phyloP scores from a whole-genome alignment of 37 sponge, comb jelly and placozoan species.

The Ianthella basta region DNA sequence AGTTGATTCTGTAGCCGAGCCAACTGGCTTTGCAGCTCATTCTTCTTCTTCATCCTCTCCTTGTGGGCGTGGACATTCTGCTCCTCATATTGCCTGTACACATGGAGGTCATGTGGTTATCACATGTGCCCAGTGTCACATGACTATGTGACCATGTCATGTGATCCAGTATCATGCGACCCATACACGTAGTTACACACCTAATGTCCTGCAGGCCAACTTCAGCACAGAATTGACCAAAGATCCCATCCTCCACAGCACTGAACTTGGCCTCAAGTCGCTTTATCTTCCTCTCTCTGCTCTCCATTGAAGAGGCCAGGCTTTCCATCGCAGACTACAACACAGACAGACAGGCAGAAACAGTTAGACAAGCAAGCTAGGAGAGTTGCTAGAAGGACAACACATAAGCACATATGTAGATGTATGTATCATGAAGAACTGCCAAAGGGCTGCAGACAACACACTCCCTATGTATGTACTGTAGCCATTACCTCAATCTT shows the following conservation, averaged over 20 bases:
- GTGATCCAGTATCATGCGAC: background rate
- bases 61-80: constrained; percentile 31
- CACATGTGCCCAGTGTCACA: no score
- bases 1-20: constrained; percentile 28
- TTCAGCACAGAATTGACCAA: constrained; percentile 1
- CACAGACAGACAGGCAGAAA: background rate
- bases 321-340: constrained; percentile 5
- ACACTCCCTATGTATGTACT: no score
- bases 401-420: no score
- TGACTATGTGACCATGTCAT: background rate
- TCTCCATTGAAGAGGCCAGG: constrained; percentile 11
- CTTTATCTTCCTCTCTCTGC: constrained; percentile 27
- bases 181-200: background rate
- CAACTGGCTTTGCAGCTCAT: constrained; percentile 22
- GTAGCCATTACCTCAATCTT: background rate
- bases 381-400: no score
- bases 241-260: constrained; percentile 33
- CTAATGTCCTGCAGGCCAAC: constrained; percentile 23
- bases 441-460: no score
- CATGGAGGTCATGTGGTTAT: background rate
- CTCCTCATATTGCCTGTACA: constrained; percentile 19
- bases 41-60: constrained; percentile 37
- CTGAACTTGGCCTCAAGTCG: constrained; percentile 28
- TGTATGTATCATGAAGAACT: no score
- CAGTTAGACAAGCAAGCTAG: no score